phyloP scores from a whole-genome alignment of 2,797 vertebrate species.

The Carapus acus region DNA sequence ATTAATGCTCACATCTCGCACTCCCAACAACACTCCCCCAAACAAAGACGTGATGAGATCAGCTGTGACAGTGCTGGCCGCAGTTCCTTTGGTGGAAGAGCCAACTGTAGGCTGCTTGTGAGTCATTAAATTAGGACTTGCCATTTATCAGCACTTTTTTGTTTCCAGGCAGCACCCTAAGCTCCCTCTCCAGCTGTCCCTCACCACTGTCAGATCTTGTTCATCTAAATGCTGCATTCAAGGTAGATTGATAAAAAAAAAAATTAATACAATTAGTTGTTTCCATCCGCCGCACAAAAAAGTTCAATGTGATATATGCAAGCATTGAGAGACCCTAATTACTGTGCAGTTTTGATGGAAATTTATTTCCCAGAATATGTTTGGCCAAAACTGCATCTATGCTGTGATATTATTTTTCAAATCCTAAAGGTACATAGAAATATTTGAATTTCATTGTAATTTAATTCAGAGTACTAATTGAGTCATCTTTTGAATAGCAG shows the following conservation, averaged over 20 bases:
- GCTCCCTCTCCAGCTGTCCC: constrained; percentile 23
- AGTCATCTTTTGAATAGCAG: constrained; percentile 46
- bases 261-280: constrained; percentile 31
- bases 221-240: constrained; percentile 20
- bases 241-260: constrained; percentile 12
- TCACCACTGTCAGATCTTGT: constrained; percentile 18
- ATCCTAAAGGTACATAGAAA: constrained; percentile 56
- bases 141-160: constrained; percentile 44
- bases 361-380: constrained; percentile 46
- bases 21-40: constrained; percentile 34
- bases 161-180: constrained; percentile 22
- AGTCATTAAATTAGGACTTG: constrained; percentile 26
- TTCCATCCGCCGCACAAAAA: constrained; percentile 36
- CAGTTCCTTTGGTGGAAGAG: constrained; percentile 14
- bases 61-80: not conserved
- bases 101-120: constrained; percentile 1
- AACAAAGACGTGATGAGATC: constrained; percentile 1
- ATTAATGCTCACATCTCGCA: constrained; percentile 41
- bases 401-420: constrained; percentile 49
- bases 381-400: constrained; percentile 60
- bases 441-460: constrained; percentile 45
- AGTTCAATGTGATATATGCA: constrained; percentile 66
- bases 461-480: constrained; percentile 43
- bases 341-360: constrained; percentile 57
- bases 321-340: constrained; percentile 65